These are phyloP conservation scores for Lineus longissimus DNA, from an alignment of 1,140 invertebrate genomes.

Conservation along the genomic window DNA sequence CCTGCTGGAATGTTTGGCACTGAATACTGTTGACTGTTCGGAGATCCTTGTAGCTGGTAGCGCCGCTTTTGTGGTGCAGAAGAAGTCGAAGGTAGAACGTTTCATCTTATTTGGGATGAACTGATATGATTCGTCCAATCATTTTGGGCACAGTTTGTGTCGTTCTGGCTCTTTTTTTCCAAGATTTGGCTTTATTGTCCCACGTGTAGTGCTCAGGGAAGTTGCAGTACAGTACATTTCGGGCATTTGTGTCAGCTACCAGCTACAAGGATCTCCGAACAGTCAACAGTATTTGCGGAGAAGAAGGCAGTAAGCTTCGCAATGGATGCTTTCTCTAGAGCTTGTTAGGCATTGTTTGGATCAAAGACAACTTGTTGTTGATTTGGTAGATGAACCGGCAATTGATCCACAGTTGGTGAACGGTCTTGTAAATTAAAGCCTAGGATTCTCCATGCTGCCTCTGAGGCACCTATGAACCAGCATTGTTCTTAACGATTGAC, in stretches of 20 bases:
- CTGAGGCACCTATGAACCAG: constrained; percentile 33
- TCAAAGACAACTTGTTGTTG: constrained; percentile 32
- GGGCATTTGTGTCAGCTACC: constrained; percentile 31
- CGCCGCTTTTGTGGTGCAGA: background rate
- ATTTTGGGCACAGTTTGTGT: background rate
- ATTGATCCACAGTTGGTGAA: constrained; percentile 37
- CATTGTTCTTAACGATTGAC: constrained; percentile 14
- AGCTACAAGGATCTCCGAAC: constrained; percentile 4
- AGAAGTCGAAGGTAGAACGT: constrained; percentile 36
- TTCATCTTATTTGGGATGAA: constrained; percentile 47
- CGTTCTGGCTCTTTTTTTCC: constrained; percentile 18
- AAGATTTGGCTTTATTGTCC: constrained; percentile 17
- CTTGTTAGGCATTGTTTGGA: constrained; percentile 27
- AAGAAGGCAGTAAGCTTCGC: constrained; percentile 54
- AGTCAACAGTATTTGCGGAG: constrained; percentile 3
- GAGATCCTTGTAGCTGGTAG: constrained; percentile 5
- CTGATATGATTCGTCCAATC: constrained; percentile 41
- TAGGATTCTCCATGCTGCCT: constrained; percentile 37
- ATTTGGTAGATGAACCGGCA: constrained; percentile 56
- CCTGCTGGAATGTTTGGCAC: background rate
- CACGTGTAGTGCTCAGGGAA: constrained; percentile 43
- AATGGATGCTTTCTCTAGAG: constrained; percentile 26
- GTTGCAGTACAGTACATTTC: constrained; percentile 34
- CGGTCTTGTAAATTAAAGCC: constrained; percentile 45
- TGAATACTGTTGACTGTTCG: background rate